Evolutionary conservation across 2,113 vertebrate genomes (phyloP), one percentile per base, ranked within the genome.

Genomic region (Cephalopterus ornatus): DNA sequence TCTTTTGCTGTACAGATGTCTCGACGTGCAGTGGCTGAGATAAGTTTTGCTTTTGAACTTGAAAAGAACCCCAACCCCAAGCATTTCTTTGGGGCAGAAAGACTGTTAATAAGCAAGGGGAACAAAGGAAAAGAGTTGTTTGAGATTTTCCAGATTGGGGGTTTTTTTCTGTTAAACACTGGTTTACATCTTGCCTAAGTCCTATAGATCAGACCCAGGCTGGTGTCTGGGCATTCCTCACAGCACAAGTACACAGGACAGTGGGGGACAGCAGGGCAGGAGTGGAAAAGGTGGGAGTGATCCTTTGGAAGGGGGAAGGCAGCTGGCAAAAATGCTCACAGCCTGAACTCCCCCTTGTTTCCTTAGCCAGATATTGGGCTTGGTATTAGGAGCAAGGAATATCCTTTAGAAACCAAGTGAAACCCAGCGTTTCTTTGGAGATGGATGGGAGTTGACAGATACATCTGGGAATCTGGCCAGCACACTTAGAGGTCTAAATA

Each of bases 391-490:
- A 91, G 46, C 56, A 56, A 92, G 53, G 49, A 58, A 37, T 88
- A 61, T 71, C 17, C 42, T 71, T 65, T 8, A 33, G 67, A 22
- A 88, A 59, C 26, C 15, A 58, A 14, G 44, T n/a, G 62, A 70
- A 78, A 15, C 32, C 52, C 65, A 87, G 56, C 7, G 12, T 68
- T 95, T 68, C 63, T 94, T 73, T 81, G 76, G 56, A 84, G 41
- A 75, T 72, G 76, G 66, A 61, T 93, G 73, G 53, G 67, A 93
- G 19, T 32, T 71, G 93, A 46, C 3, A 2, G 74, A 68, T 62
- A 47, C 85, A 78, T 77, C 90, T 87, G 56, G 90, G 93, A 96
- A 88, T 41, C 88, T 70, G 53, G 76, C 88, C 88, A 91, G 62
- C 14, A 3, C 32, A 8, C 67, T 91, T 49, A 75, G 70, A 84